phyloP scores from a whole-genome alignment of 2,797 vertebrate species.

The Xenops minutus region DNA sequence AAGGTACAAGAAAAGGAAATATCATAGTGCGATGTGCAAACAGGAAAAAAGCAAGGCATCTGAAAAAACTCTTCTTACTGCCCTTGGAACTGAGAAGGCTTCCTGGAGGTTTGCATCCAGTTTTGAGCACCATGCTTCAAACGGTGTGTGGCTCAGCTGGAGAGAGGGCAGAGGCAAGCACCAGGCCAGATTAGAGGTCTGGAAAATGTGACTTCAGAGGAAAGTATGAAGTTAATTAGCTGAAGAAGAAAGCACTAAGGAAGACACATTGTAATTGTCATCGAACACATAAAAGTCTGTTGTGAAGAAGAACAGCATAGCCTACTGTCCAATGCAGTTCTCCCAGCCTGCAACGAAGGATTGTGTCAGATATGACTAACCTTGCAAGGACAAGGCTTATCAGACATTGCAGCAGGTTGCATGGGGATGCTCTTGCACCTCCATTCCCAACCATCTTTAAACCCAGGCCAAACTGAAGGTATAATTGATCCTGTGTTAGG shows the following conservation, averaged over 20 bases:
- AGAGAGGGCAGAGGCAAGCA: neutral
- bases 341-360: neutral
- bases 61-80: neutral
- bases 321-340: accelerated
- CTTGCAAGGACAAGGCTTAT: neutral
- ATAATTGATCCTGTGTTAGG: neutral
- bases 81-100: neutral
- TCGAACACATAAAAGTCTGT: neutral
- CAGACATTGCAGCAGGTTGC: neutral
- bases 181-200: neutral
- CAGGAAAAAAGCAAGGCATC: neutral
- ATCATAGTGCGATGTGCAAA: neutral
- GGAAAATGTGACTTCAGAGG: neutral
- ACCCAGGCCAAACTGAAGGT: neutral
- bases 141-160: neutral
- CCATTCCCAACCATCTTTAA: neutral
- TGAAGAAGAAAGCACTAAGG: neutral
- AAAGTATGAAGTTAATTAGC: neutral
- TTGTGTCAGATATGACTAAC: accelerated
- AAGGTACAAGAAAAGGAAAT: neutral
- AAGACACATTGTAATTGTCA: neutral
- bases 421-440: neutral
- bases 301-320: neutral
- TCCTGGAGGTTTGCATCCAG: neutral
- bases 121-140: neutral